Percentiles rank a stretch among this genome's conserved stretches.
Conservation (phyloP, 2,113 vertebrate genomes). For the Heterocephalus glaber region DNA sequence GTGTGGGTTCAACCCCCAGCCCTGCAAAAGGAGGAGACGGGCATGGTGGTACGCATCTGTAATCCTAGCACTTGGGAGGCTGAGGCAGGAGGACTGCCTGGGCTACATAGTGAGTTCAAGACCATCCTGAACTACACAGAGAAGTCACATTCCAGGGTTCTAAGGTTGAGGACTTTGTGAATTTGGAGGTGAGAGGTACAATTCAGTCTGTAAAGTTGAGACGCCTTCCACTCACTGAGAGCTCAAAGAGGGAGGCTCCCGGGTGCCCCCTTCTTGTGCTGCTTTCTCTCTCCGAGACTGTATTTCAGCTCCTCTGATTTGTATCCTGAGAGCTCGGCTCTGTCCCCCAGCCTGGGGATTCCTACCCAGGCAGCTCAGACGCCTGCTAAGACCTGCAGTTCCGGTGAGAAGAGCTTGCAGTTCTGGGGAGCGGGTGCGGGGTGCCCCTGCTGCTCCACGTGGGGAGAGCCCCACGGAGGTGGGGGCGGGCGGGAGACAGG, state of each 20-base stretch:
- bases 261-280: not conserved
- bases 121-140: not conserved
- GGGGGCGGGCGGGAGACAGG: not conserved
- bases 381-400: not conserved
- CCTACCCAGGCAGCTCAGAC: not conserved
- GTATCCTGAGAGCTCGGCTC: not conserved
- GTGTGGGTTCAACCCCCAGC: not conserved
- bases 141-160: not conserved
- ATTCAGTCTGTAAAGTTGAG: not conserved
- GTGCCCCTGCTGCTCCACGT: fast-evolving
- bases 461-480: not conserved
- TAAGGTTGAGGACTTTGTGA: not conserved
- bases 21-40: not conserved
- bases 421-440: not conserved
- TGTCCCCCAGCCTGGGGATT: not conserved
- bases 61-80: not conserved
- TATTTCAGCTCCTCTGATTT: not conserved
- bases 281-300: not conserved
- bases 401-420: not conserved
- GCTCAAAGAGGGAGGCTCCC: not conserved
- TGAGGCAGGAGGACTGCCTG: not conserved
- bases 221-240: not conserved
- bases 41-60: not conserved
- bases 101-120: not conserved
- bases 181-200: not conserved